These are phyloP conservation scores for Nothura maculosa DNA, from an alignment of 2,797 vertebrate genomes.

Conservation along the genomic window DNA sequence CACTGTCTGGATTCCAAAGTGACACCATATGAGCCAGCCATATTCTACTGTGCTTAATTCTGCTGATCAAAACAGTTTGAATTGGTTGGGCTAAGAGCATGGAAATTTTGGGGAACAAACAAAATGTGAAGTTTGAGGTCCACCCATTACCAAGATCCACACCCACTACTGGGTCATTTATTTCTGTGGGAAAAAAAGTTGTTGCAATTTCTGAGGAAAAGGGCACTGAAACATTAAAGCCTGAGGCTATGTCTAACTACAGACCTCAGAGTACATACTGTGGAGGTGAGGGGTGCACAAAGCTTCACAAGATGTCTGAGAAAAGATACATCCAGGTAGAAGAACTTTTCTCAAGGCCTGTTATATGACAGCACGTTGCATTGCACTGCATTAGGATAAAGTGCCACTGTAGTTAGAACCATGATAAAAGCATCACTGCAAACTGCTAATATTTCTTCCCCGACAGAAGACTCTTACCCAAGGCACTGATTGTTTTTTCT, in stretches of 20 bases:
- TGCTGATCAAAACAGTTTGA: slow-evolving; percentile 17
- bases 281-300: neutral
- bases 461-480: neutral
- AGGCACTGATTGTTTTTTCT: neutral
- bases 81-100: neutral
- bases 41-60: neutral
- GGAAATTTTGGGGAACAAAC: slow-evolving; percentile 24
- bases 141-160: neutral
- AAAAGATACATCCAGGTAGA: fast-evolving
- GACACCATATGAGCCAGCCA: slow-evolving; percentile 1
- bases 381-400: neutral
- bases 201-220: neutral
- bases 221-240: neutral
- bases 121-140: neutral
- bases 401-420: fast-evolving
- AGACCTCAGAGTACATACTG: neutral
- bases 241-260: neutral
- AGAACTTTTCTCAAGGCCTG: neutral
- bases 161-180: neutral
- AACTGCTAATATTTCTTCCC: neutral
- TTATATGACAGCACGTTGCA: fast-evolving
- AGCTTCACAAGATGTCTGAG: neutral
- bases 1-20: slow-evolving; percentile 33
- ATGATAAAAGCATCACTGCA: fast-evolving
- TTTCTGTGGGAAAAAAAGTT: neutral